A percentile compares a stretch with the other conserved stretches of the same genome.
Evolutionary conservation across 2,888 invertebrate genomes (phyloP).

Genomic region (Leptopilina drosophilae): DNA sequence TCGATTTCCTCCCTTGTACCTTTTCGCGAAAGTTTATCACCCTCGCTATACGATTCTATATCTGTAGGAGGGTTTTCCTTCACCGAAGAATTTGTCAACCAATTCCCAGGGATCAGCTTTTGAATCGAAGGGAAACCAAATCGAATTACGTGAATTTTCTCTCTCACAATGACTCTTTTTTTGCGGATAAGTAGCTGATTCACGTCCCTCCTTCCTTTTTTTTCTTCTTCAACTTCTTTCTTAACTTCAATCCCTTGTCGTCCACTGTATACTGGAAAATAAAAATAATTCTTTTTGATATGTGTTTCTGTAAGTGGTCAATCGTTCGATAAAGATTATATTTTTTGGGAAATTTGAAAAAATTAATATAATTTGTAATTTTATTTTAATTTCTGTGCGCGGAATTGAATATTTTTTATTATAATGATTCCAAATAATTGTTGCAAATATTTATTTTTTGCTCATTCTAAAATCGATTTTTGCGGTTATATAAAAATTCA

Average conservation of each 20-base stretch:
- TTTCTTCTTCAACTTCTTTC: neutral
- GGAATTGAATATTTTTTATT: no score
- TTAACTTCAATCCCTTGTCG: no score
- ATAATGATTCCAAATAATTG: no score
- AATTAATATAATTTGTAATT: no score
- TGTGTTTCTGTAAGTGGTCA: no score
- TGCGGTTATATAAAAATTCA: no score
- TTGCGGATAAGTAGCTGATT: constrained; percentile 36
- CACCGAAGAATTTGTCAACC: constrained; percentile 66
- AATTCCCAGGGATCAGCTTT: constrained; percentile 65
- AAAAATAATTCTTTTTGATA: neutral
- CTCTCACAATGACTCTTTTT: constrained; percentile 38
- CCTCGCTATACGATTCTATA: neutral
- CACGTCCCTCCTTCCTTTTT: constrained; percentile 6
- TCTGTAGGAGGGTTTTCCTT: constrained; percentile 52
- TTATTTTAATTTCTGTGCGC: no score
- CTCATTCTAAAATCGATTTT: no score
- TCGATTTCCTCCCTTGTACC: constrained; percentile 36
- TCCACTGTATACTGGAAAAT: neutral
- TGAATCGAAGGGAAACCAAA: constrained; percentile 68
- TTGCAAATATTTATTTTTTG: no score
- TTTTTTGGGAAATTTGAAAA: no score
- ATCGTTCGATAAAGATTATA: no score
- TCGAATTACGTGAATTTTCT: constrained; percentile 65
- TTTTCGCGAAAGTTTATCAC: constrained; percentile 40